Evolutionary conservation across 2,888 invertebrate species (phyloP).

Genomic region (Frankliniella intonsa): DNA sequence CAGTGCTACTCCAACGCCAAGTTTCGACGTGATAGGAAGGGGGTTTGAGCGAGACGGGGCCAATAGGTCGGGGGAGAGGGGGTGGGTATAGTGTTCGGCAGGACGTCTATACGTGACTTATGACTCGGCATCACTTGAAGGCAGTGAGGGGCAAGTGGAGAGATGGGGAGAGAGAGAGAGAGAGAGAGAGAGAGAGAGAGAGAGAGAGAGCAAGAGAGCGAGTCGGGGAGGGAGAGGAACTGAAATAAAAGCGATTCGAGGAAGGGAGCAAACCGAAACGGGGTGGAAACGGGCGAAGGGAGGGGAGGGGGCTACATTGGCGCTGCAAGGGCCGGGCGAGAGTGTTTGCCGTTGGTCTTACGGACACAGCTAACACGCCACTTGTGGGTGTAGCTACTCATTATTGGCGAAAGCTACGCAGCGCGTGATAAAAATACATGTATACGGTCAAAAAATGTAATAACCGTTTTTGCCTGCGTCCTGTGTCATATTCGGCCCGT

Average conservation of each 20-base stretch:
- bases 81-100: no score
- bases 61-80: no score
- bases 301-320: not conserved
- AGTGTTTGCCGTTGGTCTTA: constrained; percentile 1
- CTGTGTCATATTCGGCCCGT: no score
- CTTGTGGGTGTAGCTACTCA: constrained; percentile 5
- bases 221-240: constrained; percentile 28
- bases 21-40: no score
- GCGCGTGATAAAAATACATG: no score
- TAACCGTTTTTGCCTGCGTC: no score
- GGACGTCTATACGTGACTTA: constrained; percentile 33
- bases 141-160: constrained; percentile 30
- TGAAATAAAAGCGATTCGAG: not conserved
- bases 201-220: not conserved
- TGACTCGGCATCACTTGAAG: constrained; percentile 16
- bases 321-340: not conserved
- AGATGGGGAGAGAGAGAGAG: constrained; percentile 27
- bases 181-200: constrained; percentile 4
- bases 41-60: not conserved
- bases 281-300: not conserved
- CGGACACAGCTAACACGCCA: not conserved
- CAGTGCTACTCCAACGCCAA: no score
- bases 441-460: no score
- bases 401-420: not conserved
- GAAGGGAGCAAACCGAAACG: not conserved